Evolutionary conservation across 2,888 invertebrate species (phyloP), one percentile per base, ranked within the genome.

Genomic region (Archips xylosteana): DNA sequence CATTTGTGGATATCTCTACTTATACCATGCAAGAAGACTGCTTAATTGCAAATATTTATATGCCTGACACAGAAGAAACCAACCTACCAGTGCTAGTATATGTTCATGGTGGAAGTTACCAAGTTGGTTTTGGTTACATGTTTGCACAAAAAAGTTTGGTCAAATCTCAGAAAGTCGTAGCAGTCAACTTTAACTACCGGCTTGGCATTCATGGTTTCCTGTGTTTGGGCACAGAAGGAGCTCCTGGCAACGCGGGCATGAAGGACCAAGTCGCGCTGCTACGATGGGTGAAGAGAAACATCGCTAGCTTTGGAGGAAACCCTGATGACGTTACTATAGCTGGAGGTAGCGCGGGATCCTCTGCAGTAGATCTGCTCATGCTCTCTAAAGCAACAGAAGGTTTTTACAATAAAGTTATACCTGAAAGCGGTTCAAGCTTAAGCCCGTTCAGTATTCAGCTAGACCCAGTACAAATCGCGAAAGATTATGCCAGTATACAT

Each of bases 161-260:
- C 4, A 60, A 64, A 39, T 65, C 72, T 2, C 75, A 75, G 47
- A 70, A 76, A 61, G n/a, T 77, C 9, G 70, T 78, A 9, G 71
- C 60, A 8, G 75, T 78, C 8, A 76, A 71, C 54, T 77, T 77
- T 34, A 77, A 76, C 65, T 77, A 77, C 39, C 75, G 77, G 36
- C 51, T 78, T 3, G 75, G 76, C 23, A 67, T 47, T 8, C 75
- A 76, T 5, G 78, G 76, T 0, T 78, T 78, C 34, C 61, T 78
- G 5, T 78, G 76, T 69, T 45, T 78, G 36, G 78, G 78, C 0
- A 78, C 78, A n/a, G 71, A 77, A 61, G 72, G 71, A 15, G 76
- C 67, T 2, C 78, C 78, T 12, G 78, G 78, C 4, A 78, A 78
- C 10, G 78, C 78, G 4, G 78, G 78, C 0, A 75, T 78, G 74